Evolutionary conservation across 2,888 invertebrate genomes (phyloP).

Genomic region (Tiphia femorata): DNA sequence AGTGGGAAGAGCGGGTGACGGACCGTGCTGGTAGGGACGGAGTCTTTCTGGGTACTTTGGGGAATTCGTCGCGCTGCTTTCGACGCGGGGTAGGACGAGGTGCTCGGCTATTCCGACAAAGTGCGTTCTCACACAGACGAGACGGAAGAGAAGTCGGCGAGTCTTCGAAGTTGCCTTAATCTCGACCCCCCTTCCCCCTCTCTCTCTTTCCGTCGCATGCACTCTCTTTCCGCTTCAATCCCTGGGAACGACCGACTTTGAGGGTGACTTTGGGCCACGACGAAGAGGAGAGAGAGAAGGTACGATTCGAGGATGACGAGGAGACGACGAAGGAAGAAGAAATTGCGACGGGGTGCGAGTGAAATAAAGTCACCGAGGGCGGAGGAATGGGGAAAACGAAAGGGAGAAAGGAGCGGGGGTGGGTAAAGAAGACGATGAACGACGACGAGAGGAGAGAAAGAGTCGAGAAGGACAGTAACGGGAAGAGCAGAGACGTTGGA

Average conservation of each 20-base stretch:
- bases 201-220: no score
- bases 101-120: slow-evolving; percentile 32
- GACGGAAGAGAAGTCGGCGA: slow-evolving; percentile 26
- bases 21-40: no score
- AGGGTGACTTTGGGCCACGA: slow-evolving; percentile 38
- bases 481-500: no score
- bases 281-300: slow-evolving; percentile 3
- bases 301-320: not conserved
- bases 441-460: no score
- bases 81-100: slow-evolving; percentile 32
- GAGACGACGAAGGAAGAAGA: slow-evolving; percentile 4
- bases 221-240: slow-evolving; percentile 9
- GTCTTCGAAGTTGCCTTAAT: slow-evolving; percentile 41
- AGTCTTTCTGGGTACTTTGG: slow-evolving; percentile 3
- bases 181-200: slow-evolving; percentile 31
- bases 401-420: slow-evolving; percentile 15
- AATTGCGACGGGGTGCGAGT: not conserved
- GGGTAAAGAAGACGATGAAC: slow-evolving; percentile 20
- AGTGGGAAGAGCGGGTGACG: no score
- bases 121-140: slow-evolving; percentile 26
- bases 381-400: slow-evolving; percentile 4
- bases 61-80: slow-evolving; percentile 28
- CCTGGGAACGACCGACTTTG: slow-evolving; percentile 37
- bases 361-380: not conserved
- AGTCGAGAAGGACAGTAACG: no score